Evolutionary conservation across 2,888 invertebrate species (phyloP).

Genomic region (Pyrrhia umbra): DNA sequence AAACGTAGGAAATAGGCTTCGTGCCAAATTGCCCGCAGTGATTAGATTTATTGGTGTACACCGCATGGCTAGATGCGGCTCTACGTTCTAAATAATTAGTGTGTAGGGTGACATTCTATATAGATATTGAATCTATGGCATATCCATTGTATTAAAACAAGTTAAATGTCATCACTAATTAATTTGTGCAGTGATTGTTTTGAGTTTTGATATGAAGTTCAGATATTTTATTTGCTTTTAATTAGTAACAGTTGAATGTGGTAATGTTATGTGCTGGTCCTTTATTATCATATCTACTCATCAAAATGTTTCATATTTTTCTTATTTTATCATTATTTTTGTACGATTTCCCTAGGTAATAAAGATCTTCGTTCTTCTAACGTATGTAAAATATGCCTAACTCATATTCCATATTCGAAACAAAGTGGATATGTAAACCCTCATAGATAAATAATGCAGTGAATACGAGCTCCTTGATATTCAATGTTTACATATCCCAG

Average conservation of each 20-base stretch:
- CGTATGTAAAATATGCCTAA: background rate
- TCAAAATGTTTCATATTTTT: too few species aligned
- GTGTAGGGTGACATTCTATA: too few species aligned
- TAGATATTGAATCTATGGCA: too few species aligned
- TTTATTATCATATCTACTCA: too few species aligned
- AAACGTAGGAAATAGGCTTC: conserved; percentile 56
- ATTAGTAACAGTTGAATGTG: too few species aligned
- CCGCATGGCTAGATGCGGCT: conserved; percentile 22
- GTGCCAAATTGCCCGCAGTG: conserved; percentile 57
- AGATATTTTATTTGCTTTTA: background rate
- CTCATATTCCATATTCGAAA: background rate
- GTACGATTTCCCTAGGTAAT: background rate
- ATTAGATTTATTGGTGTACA: conserved; percentile 54
- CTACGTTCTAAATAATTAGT: conserved; percentile 39
- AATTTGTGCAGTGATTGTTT: background rate
- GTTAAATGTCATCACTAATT: background rate
- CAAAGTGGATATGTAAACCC: conserved; percentile 17
- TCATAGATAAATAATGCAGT: conserved; percentile 54
- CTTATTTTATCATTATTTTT: too few species aligned
- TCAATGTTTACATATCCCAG: conserved; percentile 54
- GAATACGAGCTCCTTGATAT: conserved; percentile 47
- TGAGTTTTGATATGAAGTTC: background rate
- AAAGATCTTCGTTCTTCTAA: background rate
- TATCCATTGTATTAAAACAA: conserved; percentile 14
- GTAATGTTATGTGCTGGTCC: too few species aligned